phyloP scores from a whole-genome alignment of 92 coral and sea anemone genomes.

The Paramuricea clavata region DNA sequence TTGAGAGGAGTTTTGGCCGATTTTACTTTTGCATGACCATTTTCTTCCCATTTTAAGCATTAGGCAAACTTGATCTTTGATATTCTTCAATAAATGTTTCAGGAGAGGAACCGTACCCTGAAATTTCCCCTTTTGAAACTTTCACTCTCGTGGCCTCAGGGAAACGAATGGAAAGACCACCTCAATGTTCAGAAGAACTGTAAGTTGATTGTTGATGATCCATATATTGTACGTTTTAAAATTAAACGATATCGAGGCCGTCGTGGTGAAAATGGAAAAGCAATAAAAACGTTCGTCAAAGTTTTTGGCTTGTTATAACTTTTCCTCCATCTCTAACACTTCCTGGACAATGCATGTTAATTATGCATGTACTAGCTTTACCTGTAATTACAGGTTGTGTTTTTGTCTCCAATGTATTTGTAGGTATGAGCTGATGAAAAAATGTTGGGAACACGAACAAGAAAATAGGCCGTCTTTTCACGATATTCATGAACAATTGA shows the following conservation, averaged over 20 bases:
- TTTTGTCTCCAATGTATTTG: not conserved
- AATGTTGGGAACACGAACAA: conserved; percentile 40
- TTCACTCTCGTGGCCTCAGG: conserved; percentile 52
- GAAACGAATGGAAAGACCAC: conserved; percentile 66
- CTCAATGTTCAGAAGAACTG: conserved; percentile 74
- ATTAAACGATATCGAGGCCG: no score
- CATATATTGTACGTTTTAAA: no score
- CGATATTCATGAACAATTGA: conserved; percentile 12
- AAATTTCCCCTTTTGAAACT: conserved; percentile 29
- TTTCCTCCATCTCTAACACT: no score
- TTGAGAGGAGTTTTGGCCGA: no score
- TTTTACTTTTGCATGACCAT: no score
- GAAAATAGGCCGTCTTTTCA: conserved; percentile 26
- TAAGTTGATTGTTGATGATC: conserved; percentile 47
- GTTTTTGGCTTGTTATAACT: no score
- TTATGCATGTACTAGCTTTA: no score
- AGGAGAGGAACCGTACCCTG: conserved; percentile 74
- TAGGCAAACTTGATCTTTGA: not conserved
- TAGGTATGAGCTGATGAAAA: conserved; percentile 34
- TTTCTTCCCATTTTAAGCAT: no score
- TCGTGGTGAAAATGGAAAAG: no score
- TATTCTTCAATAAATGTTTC: not conserved
- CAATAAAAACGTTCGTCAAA: no score
- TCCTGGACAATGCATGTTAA: no score
- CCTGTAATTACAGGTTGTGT: not conserved